phyloP scores from a whole-genome alignment of 2,113 vertebrate genomes.

The Periophthalmus modestus region DNA sequence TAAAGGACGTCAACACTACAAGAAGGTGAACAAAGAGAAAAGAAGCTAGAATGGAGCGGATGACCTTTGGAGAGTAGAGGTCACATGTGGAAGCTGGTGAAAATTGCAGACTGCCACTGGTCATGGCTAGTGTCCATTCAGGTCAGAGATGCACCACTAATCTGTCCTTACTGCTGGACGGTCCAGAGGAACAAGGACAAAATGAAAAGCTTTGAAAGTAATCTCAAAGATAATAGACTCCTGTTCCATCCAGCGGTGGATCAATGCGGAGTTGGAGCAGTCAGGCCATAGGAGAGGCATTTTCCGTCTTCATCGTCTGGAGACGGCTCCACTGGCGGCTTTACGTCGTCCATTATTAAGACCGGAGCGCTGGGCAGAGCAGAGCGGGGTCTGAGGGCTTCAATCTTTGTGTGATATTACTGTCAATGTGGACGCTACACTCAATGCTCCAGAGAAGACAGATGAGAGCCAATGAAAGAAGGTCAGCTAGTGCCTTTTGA shows the following conservation, averaged over 20 bases:
- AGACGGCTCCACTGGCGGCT: constrained; percentile 33
- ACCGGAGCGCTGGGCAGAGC: constrained; percentile 16
- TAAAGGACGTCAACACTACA: background rate
- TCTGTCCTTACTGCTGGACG: constrained; percentile 41
- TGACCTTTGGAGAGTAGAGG: constrained; percentile 26
- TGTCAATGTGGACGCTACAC: constrained; percentile 20
- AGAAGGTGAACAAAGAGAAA: constrained; percentile 18
- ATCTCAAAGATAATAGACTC: constrained; percentile 73
- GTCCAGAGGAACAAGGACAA: constrained; percentile 47
- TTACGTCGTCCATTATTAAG: constrained; percentile 53
- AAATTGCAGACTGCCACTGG: constrained; percentile 34
- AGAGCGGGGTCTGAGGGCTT: constrained; percentile 34
- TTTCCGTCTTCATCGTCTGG: constrained; percentile 48
- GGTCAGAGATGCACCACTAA: constrained; percentile 41
- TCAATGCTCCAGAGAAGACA: constrained; percentile 38
- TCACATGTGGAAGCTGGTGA: constrained; percentile 26
- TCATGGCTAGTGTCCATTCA: constrained; percentile 32
- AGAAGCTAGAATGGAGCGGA: constrained; percentile 1
- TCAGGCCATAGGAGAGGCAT: constrained; percentile 44
- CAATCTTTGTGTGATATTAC: constrained; percentile 47
- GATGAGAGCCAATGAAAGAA: constrained; percentile 47
- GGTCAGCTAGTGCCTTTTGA: constrained; percentile 39
- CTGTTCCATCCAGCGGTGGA: constrained; percentile 51
- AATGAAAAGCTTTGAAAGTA: constrained; percentile 66
- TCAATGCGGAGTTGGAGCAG: constrained; percentile 51